Evolutionary conservation across 1,140 invertebrate genomes (phyloP).

Genomic region (Drosophila bocqueti): DNA sequence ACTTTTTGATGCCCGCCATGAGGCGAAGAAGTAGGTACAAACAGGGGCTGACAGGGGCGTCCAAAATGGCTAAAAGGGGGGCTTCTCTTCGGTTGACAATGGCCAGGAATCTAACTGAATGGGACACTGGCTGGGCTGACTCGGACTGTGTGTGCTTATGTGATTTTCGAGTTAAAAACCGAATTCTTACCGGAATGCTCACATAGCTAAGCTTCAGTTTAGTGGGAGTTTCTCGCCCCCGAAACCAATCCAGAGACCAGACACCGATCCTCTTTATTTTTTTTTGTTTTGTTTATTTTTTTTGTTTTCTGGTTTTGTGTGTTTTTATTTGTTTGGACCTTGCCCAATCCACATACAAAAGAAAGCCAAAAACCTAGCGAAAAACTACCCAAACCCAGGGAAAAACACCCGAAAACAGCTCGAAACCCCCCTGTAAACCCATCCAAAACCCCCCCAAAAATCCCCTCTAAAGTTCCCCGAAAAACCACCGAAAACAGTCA

Average conservation of each 20-base stretch:
- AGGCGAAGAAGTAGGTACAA: not conserved
- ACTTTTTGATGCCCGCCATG: conserved; percentile 62
- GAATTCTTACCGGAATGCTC: conserved; percentile 65
- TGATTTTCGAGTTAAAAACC: conserved; percentile 75
- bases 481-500: conserved; percentile 20
- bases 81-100: conserved; percentile 27
- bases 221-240: not conserved
- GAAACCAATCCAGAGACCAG: conserved; percentile 9
- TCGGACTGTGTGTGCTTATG: conserved; percentile 38
- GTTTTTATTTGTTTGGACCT: conserved; percentile 65
- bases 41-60: not conserved
- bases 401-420: conserved; percentile 3
- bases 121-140: not conserved
- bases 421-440: not conserved
- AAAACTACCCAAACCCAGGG: not conserved
- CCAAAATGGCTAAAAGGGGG: not conserved
- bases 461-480: not conserved
- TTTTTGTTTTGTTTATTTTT: conserved; percentile 43
- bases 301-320: conserved; percentile 49
- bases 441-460: not conserved
- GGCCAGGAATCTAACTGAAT: conserved; percentile 25
- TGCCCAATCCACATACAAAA: conserved; percentile 1
- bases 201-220: conserved; percentile 20
- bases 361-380: not conserved
- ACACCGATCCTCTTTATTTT: conserved; percentile 9